These are phyloP conservation scores for Liolophura sinensis DNA, from an alignment of 1,140 invertebrate species.

Conservation along the genomic window DNA sequence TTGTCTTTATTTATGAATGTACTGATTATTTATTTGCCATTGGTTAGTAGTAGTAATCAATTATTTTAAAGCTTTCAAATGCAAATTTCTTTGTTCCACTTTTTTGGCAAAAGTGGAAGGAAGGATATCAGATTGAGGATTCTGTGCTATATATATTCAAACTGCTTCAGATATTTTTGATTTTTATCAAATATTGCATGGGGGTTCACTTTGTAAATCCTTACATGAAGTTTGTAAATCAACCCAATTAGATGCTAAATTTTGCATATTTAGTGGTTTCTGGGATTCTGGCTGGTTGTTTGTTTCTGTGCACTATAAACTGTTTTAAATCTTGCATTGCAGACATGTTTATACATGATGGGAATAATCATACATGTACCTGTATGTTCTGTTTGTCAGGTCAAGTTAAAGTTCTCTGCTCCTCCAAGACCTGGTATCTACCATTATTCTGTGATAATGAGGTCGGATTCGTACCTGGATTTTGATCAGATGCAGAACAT, in stretches of 20 bases:
- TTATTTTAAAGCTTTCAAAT: neutral
- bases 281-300: too few relatives aligned
- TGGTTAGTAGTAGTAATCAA: neutral
- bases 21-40: neutral
- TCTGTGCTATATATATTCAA: too few relatives aligned
- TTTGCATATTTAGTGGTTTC: too few relatives aligned
- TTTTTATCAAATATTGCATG: too few relatives aligned
- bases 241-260: too few relatives aligned
- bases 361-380: neutral
- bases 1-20: neutral
- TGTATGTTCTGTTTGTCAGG: constrained; percentile 61
- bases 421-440: constrained; percentile 90
- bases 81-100: neutral
- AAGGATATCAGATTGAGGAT: too few relatives aligned
- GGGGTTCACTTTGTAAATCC: too few relatives aligned
- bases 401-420: constrained; percentile 94
- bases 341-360: neutral
- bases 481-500: constrained; percentile 56
- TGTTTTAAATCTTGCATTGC: neutral
- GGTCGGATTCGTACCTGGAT: constrained; percentile 88
- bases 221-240: too few relatives aligned
- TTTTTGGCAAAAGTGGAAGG: neutral
- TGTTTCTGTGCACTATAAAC: neutral
- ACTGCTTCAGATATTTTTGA: too few relatives aligned
- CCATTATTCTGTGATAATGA: constrained; percentile 89